Conservation (phyloP, 2,113 vertebrate species). For the Alouatta palliata region DNA sequence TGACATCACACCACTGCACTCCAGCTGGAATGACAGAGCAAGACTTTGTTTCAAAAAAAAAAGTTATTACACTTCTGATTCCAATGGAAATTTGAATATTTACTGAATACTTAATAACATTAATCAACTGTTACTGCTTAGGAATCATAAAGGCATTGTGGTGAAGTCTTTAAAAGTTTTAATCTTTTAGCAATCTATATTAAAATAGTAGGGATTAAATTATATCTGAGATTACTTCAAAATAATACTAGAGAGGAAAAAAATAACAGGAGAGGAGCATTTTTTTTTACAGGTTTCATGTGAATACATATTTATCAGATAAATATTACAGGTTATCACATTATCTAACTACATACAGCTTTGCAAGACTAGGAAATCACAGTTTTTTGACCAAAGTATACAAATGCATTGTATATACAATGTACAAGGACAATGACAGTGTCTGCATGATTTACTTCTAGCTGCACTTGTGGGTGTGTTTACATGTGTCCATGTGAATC, state of each 20-base stretch:
- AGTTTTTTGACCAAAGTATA: conserved; percentile 98
- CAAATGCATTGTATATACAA: conserved; percentile 97
- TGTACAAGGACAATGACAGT: conserved; percentile 95
- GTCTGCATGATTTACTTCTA: conserved; percentile 91
- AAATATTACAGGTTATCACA: conserved; percentile 99
- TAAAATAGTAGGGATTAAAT: background rate
- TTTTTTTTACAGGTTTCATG: conserved; percentile 93
- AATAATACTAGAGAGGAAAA: background rate
- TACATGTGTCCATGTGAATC: conserved; percentile 82
- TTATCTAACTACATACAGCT: conserved; percentile 99
- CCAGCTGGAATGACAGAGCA: no score
- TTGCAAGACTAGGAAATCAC: conserved; percentile 99
- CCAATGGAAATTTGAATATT: background rate
- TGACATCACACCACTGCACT: no score
- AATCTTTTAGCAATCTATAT: background rate
- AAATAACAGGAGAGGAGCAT: background rate
- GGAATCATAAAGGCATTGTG: background rate
- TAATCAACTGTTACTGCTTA: background rate
- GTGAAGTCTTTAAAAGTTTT: background rate
- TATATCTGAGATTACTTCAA: background rate
- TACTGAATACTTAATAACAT: background rate
- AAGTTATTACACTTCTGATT: background rate
- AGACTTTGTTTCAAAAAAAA: no score
- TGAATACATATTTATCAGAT: conserved; percentile 99
- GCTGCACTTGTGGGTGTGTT: conserved; percentile 89